phyloP scores from a whole-genome alignment of 2,888 invertebrate species.

The Spicauda simplicius region DNA sequence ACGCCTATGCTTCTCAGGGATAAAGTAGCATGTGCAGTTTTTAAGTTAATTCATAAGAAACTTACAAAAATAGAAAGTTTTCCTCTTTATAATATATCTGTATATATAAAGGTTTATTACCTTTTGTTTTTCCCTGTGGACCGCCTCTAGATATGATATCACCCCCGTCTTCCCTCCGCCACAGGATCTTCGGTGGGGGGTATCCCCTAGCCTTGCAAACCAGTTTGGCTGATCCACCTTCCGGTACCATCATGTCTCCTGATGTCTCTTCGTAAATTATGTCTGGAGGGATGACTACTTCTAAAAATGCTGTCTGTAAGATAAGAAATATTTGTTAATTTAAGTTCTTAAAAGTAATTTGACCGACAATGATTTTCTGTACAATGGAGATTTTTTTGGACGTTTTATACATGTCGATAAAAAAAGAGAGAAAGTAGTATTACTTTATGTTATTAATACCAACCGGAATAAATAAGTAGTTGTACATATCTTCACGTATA shows the following conservation, averaged over 20 bases:
- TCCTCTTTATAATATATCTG: too few relatives aligned
- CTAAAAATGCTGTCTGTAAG: slow-evolving; percentile 91
- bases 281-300: slow-evolving; percentile 96
- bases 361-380: not conserved
- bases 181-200: slow-evolving; percentile 93
- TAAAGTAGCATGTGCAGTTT: too few relatives aligned
- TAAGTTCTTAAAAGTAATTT: too few relatives aligned
- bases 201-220: slow-evolving; percentile 94
- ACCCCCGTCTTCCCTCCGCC: slow-evolving; percentile 94
- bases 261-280: slow-evolving; percentile 95
- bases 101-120: slow-evolving; percentile 60
- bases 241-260: slow-evolving; percentile 97
- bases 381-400: too few relatives aligned
- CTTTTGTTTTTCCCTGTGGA: slow-evolving; percentile 89
- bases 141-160: slow-evolving; percentile 92
- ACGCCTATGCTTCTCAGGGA: too few relatives aligned
- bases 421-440: too few relatives aligned
- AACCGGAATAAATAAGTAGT: too few relatives aligned
- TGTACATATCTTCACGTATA: too few relatives aligned
- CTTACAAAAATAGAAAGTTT: too few relatives aligned
- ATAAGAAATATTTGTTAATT: slow-evolving; percentile 18
- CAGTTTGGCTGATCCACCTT: slow-evolving; percentile 94
- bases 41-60: too few relatives aligned
- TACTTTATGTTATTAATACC: too few relatives aligned
- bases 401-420: too few relatives aligned